These are phyloP conservation scores for Alligator mississippiensis DNA, from an alignment of 2,113 vertebrate genomes.

Conservation along the genomic window DNA sequence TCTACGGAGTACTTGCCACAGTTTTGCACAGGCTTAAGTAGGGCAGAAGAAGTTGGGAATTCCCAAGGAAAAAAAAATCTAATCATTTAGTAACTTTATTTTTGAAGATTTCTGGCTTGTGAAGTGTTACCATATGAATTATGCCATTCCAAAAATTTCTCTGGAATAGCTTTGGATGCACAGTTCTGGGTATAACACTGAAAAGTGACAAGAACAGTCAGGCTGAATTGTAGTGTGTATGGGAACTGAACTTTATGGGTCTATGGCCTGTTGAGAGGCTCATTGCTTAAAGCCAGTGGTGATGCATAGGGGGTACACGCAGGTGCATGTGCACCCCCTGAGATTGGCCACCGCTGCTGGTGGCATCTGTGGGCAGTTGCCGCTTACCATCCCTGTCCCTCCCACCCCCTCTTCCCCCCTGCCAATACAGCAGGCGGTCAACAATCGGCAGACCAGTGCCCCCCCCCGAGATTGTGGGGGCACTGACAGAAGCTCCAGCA, in stretches of 20 bases:
- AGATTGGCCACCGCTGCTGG: no score
- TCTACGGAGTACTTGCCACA: not conserved
- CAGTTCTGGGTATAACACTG: not conserved
- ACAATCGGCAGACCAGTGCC: no score
- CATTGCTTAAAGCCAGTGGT: no score
- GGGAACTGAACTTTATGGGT: not conserved
- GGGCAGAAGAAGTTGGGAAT: not conserved
- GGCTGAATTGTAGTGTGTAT: not conserved
- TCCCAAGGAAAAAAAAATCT: not conserved
- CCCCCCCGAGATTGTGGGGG: no score
- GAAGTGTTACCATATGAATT: not conserved
- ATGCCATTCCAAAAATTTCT: not conserved
- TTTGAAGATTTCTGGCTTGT: not conserved
- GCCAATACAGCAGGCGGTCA: no score
- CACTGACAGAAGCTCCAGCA: no score
- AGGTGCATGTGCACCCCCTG: no score
- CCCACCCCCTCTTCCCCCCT: no score
- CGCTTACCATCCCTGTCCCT: no score
- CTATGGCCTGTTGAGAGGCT: not conserved
- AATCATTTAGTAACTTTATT: not conserved
- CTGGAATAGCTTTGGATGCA: not conserved
- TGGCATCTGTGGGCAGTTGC: no score
- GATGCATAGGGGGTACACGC: no score
- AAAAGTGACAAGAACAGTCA: not conserved
- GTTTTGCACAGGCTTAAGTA: not conserved